Base-by-base conservation (phyloP, 92 coral and sea anemone species). In the Paramuricea clavata region DNA sequence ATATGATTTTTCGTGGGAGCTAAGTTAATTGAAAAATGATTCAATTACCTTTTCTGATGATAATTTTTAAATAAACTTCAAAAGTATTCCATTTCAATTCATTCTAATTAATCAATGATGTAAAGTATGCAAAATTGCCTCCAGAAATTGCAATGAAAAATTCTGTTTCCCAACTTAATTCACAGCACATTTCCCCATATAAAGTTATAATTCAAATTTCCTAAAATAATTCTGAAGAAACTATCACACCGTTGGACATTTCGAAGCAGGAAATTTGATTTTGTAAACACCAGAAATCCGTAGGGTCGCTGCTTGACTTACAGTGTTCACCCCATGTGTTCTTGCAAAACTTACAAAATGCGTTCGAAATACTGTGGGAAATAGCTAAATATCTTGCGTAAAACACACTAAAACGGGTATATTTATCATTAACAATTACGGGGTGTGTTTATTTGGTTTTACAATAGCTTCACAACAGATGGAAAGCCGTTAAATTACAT, bases 181-280 rank as follows among this genome's bases (percentile, higher is more conserved):
- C 1, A 7, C 6, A 22, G 28, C 19, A 15, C 19, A 12, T 65
- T 28, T 26, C 39, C 11, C 39, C 6, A 2, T 5, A 65, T 65
- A 27, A 15, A 4, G 28, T 22, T 65, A 13, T 27, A 2, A 28
- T 15, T 65, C n/a, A 65, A 65, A 65, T 28, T 31, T 26, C 41
- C 33, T 3, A 28, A 5, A 65, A 65, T 19, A 19, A 65, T 65
- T 3, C 11, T 11, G 39, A 65, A 26, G 22, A 22, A 65, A 65
- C n/a, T n/a, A 65, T 31, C 39, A 28, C 72, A 65, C 72, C 41
- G 39, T 65, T 65, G 22, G 72, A 65, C n/a, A 65, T n/a, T 30
- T 65, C 13, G 25, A 64, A 64, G 21, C 39, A 65, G 72, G 72
- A 65, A 65, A 65, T 65, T 30, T 33, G 72, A 65, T 28, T 65